phyloP scores from a whole-genome alignment of 2,113 vertebrate species.

The Eupsittula cactorum region DNA sequence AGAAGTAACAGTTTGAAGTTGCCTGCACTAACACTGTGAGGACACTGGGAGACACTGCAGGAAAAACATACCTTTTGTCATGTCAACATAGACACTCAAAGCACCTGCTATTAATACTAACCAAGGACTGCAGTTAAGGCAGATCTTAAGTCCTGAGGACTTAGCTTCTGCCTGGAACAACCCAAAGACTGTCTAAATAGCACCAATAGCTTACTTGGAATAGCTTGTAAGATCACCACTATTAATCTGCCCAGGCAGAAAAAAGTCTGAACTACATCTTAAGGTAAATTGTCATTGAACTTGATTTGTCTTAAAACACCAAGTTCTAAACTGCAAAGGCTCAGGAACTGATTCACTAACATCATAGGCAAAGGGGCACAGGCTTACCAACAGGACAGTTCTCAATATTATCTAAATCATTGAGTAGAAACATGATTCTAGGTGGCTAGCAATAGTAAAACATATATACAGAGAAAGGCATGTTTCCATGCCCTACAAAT shows the following conservation, averaged over 20 bases:
- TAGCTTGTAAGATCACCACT: background rate
- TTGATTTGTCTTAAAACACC: background rate
- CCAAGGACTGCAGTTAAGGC: background rate
- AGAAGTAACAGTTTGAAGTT: background rate
- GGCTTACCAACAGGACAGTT: background rate
- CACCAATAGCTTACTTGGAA: background rate
- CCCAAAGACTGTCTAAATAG: background rate
- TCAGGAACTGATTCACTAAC: background rate
- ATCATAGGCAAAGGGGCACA: background rate
- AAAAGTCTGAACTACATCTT: background rate
- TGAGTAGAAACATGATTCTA: background rate
- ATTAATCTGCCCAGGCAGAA: background rate
- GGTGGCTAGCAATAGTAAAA: background rate
- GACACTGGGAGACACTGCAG: background rate
- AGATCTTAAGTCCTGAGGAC: background rate
- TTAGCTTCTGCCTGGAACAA: background rate
- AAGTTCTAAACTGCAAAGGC: background rate
- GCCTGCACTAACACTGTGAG: background rate
- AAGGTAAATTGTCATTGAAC: background rate
- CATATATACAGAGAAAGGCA: rapidly evolving
- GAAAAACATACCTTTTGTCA: background rate
- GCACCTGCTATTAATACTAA: background rate
- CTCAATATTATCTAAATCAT: background rate
- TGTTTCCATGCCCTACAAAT: background rate
- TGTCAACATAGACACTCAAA: background rate